Conservation (phyloP, 2,888 invertebrate species). For the Scrobipalpa costella region DNA sequence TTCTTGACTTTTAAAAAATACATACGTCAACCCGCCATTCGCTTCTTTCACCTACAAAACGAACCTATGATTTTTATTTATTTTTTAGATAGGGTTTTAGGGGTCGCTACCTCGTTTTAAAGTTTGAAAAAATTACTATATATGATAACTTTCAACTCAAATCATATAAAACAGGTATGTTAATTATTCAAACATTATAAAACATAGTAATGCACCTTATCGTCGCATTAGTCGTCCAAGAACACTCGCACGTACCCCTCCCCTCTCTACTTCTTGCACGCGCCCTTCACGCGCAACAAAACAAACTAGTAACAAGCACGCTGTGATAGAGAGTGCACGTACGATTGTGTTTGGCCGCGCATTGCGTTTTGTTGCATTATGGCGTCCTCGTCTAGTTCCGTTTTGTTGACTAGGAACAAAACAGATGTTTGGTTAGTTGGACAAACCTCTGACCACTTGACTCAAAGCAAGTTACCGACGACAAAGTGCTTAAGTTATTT, state of each 20-base stretch:
- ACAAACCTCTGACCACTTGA: neutral
- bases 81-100: neutral
- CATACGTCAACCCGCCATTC: neutral
- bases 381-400: neutral
- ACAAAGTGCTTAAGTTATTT: neutral
- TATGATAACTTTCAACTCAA: neutral
- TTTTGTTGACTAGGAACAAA: neutral
- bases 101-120: neutral
- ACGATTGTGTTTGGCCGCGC: neutral
- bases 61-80: neutral
- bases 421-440: neutral
- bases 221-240: neutral
- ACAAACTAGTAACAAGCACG: neutral
- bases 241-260: neutral
- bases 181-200: neutral
- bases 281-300: neutral
- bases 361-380: neutral
- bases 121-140: neutral
- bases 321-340: neutral
- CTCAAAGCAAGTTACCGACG: neutral
- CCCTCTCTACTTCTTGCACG: neutral
- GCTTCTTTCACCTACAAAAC: neutral
- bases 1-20: neutral
- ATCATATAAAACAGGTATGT: neutral
- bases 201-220: neutral